Base-by-base conservation (phyloP, 1,140 invertebrate genomes). In the Hetaerina americana region DNA sequence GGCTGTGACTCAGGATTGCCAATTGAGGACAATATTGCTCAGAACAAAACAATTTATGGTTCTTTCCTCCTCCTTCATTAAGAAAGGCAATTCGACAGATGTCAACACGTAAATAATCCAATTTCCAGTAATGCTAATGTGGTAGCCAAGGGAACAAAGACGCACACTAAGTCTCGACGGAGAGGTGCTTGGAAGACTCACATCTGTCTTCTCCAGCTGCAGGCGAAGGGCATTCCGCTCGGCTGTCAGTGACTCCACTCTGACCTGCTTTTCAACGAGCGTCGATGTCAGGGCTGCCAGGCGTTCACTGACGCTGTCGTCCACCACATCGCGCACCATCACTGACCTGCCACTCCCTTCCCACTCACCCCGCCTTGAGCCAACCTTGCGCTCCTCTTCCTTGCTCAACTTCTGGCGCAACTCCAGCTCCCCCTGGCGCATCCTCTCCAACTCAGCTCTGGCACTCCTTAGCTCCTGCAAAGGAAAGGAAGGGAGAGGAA, bases 171-270 rank as follows among this genome's bases (percentile, higher is more conserved):
- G n/a, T n/a, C n/a, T n/a, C n/a, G n/a, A n/a, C n/a, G n/a, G n/a
- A n/a, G n/a, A n/a, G n/a, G n/a, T n/a, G n/a, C n/a, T n/a, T n/a
- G n/a, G n/a, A n/a, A n/a, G n/a, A n/a, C 78, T 80, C 75, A 86
- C 88, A 82, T 93, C 90, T n/a, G 89, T 79, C 79, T 92, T 89
- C 78, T 94, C 92, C 26, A 93, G 79, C 77, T 93, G 92, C 25
- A 94, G 78, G 66, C 86, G 81, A 26, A 94, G 81, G 12, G 92
- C 92, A 83, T 92, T 92, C 75, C 90, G 87, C 76, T 94, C 92
- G 0, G 89, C 89, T 27, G 89, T 91, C 22, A 92, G 81, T 26
- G 85, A 84, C 79, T 94, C 92, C 27, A 95, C 77, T 70, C 87
- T 83, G 69, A 88, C 88, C 79, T 95, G 92, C 77, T 94, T 93